A percentile compares a stretch with the other conserved stretches of the same genome.
Conservation (phyloP, 1,140 invertebrate species). For the Proales similis region DNA sequence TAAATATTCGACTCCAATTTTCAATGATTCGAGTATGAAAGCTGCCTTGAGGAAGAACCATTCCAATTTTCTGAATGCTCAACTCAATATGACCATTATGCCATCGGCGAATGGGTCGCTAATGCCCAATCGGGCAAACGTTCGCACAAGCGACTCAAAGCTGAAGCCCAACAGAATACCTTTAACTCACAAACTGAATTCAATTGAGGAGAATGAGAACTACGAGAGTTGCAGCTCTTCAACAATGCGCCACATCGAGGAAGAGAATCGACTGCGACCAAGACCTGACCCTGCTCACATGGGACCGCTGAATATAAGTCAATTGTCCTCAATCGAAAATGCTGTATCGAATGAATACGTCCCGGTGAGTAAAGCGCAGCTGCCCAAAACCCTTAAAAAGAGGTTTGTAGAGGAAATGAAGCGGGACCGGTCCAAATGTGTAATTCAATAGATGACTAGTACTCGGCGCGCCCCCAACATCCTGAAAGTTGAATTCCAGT, state of each 20-base stretch:
- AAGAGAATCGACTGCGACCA: neutral
- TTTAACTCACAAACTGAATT: neutral
- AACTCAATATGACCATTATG: constrained; percentile 25
- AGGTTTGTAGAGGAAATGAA: constrained; percentile 14
- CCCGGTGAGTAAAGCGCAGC: constrained; percentile 4
- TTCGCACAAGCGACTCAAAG: neutral
- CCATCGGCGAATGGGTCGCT: too few species aligned
- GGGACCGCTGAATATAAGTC: constrained; percentile 20
- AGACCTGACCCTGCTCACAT: neutral
- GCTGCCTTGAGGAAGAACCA: constrained; percentile 11
- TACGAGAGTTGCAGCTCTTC: constrained; percentile 13
- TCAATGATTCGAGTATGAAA: neutral
- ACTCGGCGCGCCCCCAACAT: too few species aligned
- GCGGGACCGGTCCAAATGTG: constrained; percentile 22
- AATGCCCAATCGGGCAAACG: neutral
- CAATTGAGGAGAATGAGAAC: neutral
- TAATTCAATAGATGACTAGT: too few species aligned
- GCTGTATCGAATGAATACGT: constrained; percentile 18
- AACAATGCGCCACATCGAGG: constrained; percentile 4
- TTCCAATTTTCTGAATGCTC: constrained; percentile 13
- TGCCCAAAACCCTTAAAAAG: constrained; percentile 14
- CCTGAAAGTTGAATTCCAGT: too few species aligned
- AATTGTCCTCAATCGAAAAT: constrained; percentile 29
- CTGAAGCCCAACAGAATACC: constrained; percentile 3
- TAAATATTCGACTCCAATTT: constrained; percentile 35